A percentile compares a stretch with the other conserved stretches of the same genome.
Evolutionary conservation across 2,888 invertebrate genomes (phyloP).

Genomic region (Cephalotes varians): DNA sequence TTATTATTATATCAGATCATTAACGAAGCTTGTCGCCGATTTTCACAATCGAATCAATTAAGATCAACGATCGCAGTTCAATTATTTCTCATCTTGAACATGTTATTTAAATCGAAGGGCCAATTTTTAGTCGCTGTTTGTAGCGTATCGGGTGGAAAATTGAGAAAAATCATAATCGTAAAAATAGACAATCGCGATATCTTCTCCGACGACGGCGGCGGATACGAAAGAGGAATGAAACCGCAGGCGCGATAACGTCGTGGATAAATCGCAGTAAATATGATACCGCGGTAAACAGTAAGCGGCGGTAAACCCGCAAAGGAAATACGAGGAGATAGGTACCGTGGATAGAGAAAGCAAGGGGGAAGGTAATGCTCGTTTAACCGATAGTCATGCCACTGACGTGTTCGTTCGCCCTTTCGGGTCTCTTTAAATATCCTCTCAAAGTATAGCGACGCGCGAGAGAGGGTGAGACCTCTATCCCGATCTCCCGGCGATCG

Average conservation of each 20-base stretch:
- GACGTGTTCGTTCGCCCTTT: slow-evolving; percentile 29
- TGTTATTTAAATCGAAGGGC: not conserved
- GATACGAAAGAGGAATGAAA: slow-evolving; percentile 21
- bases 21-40: not conserved
- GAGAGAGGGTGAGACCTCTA: not conserved
- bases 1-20: not conserved
- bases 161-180: slow-evolving; percentile 21
- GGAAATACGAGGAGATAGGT: slow-evolving; percentile 40
- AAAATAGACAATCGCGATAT: slow-evolving; percentile 3
- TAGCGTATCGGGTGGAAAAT: not conserved
- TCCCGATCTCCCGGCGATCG: not conserved
- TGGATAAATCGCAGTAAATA: slow-evolving; percentile 39
- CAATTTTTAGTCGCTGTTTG: not conserved
- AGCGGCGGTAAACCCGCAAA: slow-evolving; percentile 35
- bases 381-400: slow-evolving; percentile 23
- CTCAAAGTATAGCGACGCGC: slow-evolving; percentile 7
- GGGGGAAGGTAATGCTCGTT: slow-evolving; percentile 11
- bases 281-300: slow-evolving; percentile 45
- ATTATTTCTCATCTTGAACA: not conserved
- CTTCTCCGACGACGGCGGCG: not conserved
- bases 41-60: not conserved
- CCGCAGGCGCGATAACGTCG: slow-evolving; percentile 19
- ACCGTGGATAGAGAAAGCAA: not conserved
- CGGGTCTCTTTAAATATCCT: slow-evolving; percentile 29
- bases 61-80: not conserved